Evolutionary conservation across 2,113 vertebrate species (phyloP).

Genomic region (Syngnathus floridae): DNA sequence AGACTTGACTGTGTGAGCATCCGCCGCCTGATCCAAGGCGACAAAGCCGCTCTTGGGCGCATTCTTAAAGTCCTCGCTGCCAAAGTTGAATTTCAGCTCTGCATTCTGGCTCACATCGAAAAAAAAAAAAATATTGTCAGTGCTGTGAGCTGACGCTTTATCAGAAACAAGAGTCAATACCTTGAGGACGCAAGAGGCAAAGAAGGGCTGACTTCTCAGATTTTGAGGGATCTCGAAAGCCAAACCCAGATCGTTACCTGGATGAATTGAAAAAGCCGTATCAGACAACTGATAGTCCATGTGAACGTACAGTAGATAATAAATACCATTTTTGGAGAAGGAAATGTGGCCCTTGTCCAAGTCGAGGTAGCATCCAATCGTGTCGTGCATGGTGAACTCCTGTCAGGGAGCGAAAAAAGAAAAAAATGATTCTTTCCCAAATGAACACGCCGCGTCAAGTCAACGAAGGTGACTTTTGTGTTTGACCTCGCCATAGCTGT

Average conservation of each 20-base stretch:
- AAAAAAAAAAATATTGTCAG: neutral
- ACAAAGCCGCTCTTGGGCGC: constrained; percentile 84
- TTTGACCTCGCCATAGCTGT: constrained; percentile 94
- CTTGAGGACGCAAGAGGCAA: constrained; percentile 94
- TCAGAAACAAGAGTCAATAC: constrained; percentile 53
- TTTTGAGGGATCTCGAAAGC: constrained; percentile 88
- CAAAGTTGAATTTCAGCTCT: constrained; percentile 95
- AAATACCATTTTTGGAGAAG: constrained; percentile 90
- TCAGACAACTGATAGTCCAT: neutral
- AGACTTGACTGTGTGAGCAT: constrained; percentile 80
- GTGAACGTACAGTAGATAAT: neutral
- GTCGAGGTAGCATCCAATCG: constrained; percentile 89
- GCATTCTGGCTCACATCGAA: constrained; percentile 76
- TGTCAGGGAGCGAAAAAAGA: constrained; percentile 38
- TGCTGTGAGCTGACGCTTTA: neutral
- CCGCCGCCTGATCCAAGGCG: constrained; percentile 78
- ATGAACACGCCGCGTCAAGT: neutral
- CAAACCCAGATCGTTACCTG: constrained; percentile 88
- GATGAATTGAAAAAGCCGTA: constrained; percentile 6
- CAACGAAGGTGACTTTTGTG: neutral
- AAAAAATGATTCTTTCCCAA: neutral
- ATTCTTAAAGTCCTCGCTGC: constrained; percentile 87
- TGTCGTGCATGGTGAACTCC: constrained; percentile 99
- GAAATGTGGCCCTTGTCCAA: constrained; percentile 79
- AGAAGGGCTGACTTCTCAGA: constrained; percentile 83